Base-by-base conservation (phyloP, 2,113 vertebrate genomes). In the Emydocephalus ijimae region DNA sequence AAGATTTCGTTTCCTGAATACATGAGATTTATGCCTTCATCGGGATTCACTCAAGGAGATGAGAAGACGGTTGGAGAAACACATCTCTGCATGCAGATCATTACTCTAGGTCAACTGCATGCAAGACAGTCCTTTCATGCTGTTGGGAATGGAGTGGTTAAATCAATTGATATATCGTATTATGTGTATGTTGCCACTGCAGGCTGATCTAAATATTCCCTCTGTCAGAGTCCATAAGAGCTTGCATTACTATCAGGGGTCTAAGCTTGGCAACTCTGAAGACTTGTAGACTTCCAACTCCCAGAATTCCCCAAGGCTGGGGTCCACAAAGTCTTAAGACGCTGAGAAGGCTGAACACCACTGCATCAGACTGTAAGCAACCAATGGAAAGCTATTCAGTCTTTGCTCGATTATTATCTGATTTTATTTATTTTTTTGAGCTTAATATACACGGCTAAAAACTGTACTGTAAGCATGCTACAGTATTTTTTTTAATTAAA, bases 391-490 rank as follows among this genome's bases (percentile, higher is more conserved):
- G n/a, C 88, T 52, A 88, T 0, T 48, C 23, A 34, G 11, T 69
- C 95, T 59, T 34, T 90, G 26, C 54, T 95, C 56, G 94, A 93
- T 88, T 26, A 92, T 0, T 26, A n/a, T 92, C 92, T 91, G 0
- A 74, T 1, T 24, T 61, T 87, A 45, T 54, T 64, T 6, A 0
- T n/a, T 69, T 6, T 61, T 85, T 92, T 45, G 69, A 23, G 34
- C 85, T 54, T 88, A 57, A 0, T 34, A 88, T 9, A n/a, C 55
- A 94, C 24, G 55, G 85, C 91, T 89, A 69, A 0, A 14, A 92
- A 94, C 93, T 92, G 43, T 52, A 85, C 0, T 8, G 90, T 85
- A 93, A 95, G 69, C 91, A 93, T 56, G 91, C n/a, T n/a, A 93
- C 43, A 85, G 64, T 89, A 90, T 88, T 90, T 93, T 52, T 85